Conservation (phyloP, 2,113 vertebrate genomes). For the Muscicapa adusta region DNA sequence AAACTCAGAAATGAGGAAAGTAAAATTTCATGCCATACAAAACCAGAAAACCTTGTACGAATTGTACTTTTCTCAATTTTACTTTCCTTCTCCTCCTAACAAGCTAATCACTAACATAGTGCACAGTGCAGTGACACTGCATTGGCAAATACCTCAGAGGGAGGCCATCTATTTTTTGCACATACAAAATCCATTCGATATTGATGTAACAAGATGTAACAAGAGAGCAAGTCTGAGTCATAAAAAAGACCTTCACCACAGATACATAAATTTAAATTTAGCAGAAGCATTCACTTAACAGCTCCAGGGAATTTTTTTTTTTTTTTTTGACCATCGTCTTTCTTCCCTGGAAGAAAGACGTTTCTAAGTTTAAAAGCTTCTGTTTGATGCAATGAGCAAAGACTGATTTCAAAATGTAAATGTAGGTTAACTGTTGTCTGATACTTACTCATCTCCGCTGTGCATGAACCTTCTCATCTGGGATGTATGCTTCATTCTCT, state of each 20-base stretch:
- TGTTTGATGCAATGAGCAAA: background rate
- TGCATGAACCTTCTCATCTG: background rate
- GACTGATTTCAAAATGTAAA: background rate
- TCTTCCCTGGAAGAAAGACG: background rate
- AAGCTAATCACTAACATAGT: background rate
- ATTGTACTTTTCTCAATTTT: background rate
- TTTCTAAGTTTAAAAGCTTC: background rate
- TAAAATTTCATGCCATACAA: background rate
- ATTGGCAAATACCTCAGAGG: background rate
- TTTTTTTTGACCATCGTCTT: background rate
- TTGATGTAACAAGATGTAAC: background rate
- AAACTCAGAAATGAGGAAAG: background rate
- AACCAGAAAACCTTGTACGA: background rate
- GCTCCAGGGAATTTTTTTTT: background rate
- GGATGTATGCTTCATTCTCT: background rate
- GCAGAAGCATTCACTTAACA: background rate
- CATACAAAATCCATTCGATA: background rate
- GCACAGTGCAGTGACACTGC: background rate
- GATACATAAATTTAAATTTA: background rate
- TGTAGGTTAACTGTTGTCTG: background rate
- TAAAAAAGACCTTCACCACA: background rate
- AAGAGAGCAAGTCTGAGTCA: background rate
- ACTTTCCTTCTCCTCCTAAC: background rate
- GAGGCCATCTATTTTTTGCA: background rate
- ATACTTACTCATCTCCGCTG: rapidly evolving